Evolutionary conservation across 2,888 invertebrate species (phyloP).

Genomic region (Leucoma salicis): DNA sequence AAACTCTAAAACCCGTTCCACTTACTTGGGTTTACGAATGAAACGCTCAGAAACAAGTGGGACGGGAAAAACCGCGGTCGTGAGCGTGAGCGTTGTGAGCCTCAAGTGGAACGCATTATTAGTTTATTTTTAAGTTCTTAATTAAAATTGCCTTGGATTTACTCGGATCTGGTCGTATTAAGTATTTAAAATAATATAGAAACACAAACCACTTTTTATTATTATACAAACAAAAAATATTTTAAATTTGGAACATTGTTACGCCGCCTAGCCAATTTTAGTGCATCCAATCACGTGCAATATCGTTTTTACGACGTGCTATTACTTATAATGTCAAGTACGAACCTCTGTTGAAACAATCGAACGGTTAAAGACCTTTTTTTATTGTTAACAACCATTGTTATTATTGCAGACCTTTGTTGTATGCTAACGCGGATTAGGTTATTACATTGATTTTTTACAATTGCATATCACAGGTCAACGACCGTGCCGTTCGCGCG

Average conservation of each 20-base stretch:
- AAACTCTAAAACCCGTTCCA: no score
- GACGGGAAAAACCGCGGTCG: no score
- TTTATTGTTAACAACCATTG: conserved; percentile 50
- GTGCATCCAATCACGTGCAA: conserved; percentile 39
- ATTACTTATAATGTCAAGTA: conserved; percentile 44
- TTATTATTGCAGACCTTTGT: conserved; percentile 42
- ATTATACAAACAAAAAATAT: background rate
- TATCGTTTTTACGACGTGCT: conserved; percentile 36
- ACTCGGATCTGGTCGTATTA: no score
- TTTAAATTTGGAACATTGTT: background rate
- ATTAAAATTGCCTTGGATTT: no score
- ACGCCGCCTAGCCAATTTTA: conserved; percentile 18
- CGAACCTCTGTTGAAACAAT: conserved; percentile 47
- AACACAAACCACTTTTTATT: no score
- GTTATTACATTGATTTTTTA: conserved; percentile 40
- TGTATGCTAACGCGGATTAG: conserved; percentile 40
- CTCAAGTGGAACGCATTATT: no score
- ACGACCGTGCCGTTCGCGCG: conserved; percentile 19
- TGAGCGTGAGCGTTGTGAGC: no score
- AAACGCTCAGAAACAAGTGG: no score
- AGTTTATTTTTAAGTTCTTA: no score
- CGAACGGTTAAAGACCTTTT: conserved; percentile 43
- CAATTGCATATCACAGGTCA: conserved; percentile 43
- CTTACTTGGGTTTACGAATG: no score
- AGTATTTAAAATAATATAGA: no score